Percentiles rank a stretch among this genome's conserved stretches.
Evolutionary conservation across 2,113 vertebrate genomes (phyloP).

Genomic region (Syrmaticus mikado): DNA sequence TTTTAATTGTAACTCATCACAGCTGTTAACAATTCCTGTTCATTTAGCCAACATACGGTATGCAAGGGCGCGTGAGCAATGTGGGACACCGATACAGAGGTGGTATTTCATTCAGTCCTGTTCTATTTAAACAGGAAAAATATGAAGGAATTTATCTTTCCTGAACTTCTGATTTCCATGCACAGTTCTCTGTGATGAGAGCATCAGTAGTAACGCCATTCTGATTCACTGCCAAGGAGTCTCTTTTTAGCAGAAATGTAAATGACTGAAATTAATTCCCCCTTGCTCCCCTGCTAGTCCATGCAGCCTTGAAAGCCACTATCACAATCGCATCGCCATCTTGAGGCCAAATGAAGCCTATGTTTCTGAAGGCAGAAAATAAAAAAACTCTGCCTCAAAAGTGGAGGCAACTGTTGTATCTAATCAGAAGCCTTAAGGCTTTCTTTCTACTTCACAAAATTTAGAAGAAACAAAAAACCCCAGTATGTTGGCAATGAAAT

Average conservation of each 20-base stretch:
- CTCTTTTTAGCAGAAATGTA: neutral
- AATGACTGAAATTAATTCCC: neutral
- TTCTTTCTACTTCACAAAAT: neutral
- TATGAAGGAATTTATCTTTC: too few relatives aligned
- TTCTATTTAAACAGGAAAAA: neutral
- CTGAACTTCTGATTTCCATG: neutral
- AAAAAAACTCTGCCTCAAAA: neutral
- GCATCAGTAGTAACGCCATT: neutral
- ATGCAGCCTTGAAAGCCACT: neutral
- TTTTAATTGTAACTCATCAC: neutral
- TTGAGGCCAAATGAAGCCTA: neutral
- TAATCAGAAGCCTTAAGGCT: neutral
- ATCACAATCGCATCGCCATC: slow-evolving; percentile 19
- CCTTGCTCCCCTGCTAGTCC: neutral
- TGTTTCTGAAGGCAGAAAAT: neutral
- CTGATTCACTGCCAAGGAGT: neutral
- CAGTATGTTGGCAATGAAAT: neutral
- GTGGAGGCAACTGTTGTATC: neutral
- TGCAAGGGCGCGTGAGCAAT: rapidly evolving
- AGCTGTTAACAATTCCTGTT: neutral
- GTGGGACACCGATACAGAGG: neutral
- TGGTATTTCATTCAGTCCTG: neutral
- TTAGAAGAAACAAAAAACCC: neutral
- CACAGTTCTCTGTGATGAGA: neutral
- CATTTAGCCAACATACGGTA: neutral